phyloP scores from a whole-genome alignment of 2,888 invertebrate species.

The Dasypogon diadema region DNA sequence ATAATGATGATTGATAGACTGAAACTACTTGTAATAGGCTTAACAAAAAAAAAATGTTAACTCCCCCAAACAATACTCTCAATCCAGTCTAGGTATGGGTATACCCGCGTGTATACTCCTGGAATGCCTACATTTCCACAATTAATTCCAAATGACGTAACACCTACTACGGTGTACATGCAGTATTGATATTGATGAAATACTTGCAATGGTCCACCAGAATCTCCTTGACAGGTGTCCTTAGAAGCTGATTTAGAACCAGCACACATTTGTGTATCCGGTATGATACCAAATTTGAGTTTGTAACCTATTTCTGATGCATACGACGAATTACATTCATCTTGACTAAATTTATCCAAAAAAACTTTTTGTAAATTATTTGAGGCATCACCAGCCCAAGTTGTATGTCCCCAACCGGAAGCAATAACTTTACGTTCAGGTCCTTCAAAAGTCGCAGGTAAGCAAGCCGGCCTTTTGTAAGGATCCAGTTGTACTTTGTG shows the following conservation, averaged over 20 bases:
- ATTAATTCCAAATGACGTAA: conserved; percentile 70
- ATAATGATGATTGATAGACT: no score
- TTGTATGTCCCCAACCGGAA: conserved; percentile 70
- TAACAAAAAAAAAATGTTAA: no score
- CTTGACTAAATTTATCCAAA: conserved; percentile 66
- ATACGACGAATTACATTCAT: conserved; percentile 65
- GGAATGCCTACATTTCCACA: conserved; percentile 68
- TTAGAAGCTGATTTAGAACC: conserved; percentile 66
- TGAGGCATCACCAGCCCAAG: no score
- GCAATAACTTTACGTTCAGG: conserved; percentile 64
- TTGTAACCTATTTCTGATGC: conserved; percentile 53
- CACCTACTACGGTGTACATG: conserved; percentile 69
- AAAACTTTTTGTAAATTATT: conserved; percentile 70
- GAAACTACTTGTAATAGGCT: no score
- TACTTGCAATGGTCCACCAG: conserved; percentile 75
- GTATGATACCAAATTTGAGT: conserved; percentile 68
- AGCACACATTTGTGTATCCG: conserved; percentile 71
- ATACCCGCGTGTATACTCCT: conserved; percentile 74
- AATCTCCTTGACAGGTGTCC: conserved; percentile 75
- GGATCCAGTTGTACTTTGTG: conserved; percentile 64
- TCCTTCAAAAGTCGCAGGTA: conserved; percentile 61
- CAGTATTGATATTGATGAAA: conserved; percentile 64
- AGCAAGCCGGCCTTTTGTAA: conserved; percentile 69
- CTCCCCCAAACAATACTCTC: conserved; percentile 71
- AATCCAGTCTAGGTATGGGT: conserved; percentile 72